A percentile compares a stretch with the other conserved stretches of the same genome.
Evolutionary conservation across 2,113 vertebrate species (phyloP).

Genomic region (Carettochelys insculpta): DNA sequence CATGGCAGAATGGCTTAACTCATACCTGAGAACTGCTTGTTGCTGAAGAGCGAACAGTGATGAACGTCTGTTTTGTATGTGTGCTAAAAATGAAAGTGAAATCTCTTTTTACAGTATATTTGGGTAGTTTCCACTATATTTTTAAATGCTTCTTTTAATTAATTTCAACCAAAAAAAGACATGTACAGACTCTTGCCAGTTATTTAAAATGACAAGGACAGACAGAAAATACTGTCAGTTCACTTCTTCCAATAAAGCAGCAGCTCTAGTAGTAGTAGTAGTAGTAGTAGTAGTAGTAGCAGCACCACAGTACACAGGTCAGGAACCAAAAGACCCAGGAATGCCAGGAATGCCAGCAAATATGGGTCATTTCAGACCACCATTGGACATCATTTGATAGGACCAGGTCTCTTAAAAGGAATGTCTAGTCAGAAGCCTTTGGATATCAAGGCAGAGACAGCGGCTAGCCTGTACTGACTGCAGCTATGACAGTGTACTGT

Average conservation of each 20-base stretch:
- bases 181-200: not conserved
- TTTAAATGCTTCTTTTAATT: not conserved
- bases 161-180: not conserved
- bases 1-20: not conserved
- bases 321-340: not conserved
- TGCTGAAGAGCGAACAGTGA: not conserved
- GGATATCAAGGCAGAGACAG: not conserved
- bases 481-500: not conserved
- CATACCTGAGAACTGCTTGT: not conserved
- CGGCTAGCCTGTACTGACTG: not conserved
- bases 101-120: not conserved
- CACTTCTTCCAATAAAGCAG: rapidly evolving
- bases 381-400: too few species aligned
- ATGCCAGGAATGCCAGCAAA: rapidly evolving
- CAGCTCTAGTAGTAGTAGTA: too few species aligned
- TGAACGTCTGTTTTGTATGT: not conserved
- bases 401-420: not conserved
- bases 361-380: not conserved
- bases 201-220: not conserved
- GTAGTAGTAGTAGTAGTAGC: too few species aligned
- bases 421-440: not conserved
- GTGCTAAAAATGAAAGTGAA: not conserved
- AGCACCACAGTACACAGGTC: rapidly evolving
- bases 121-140: not conserved
- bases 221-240: not conserved